Base-by-base conservation (phyloP, 2,888 invertebrate species). In the Dione vanillae region DNA sequence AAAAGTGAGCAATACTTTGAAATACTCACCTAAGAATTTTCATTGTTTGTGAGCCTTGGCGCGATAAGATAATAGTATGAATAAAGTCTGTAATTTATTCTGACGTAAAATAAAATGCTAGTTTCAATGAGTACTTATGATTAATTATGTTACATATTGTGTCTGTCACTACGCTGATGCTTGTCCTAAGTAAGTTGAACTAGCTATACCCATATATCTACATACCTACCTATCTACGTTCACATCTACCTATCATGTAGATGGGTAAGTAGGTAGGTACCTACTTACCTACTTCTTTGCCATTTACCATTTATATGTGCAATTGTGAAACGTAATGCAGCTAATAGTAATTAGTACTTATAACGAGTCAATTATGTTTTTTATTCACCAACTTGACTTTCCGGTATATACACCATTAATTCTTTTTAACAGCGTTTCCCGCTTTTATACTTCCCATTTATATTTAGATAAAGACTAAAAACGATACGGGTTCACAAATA, bases 11-110 rank as follows among this genome's bases (percentile, higher is more conserved):
- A 83, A 82, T 82, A 76, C 76, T 70, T 78, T 74, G 72, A 82
- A 82, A 82, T 79, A 80, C 54, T 76, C 82, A 77, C 79, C 72
- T 78, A 79, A 82, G 78, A 84, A 79, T 84, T 84, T 83, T 82
- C 82, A 85, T 87, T 89, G 88, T 87, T 79, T 83, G 76, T 75
- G 72, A 85, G 80, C 82, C 85, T 86, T 85, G 79, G 69, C 49
- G 70, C 80, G 90, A 89, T 89, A 88, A 89, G 88, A 89, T 87
- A 85, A 82, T 78, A 74, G 71, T 45, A 47, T 41, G 67, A 56
- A 67, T 67, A 62, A 41, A 67, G 40, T 49, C 54, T 40, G 27
- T 67, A 66, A 67, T 72, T 66, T 69, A 65, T 72, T 66, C 62
- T 54, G 52, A 64, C 41, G 54, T 54, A 54, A 64, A 47, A 62